Percentiles rank a stretch among this genome's conserved stretches.
Evolutionary conservation across 2,888 invertebrate species (phyloP).

Genomic region (Nemotelus pantherinus): DNA sequence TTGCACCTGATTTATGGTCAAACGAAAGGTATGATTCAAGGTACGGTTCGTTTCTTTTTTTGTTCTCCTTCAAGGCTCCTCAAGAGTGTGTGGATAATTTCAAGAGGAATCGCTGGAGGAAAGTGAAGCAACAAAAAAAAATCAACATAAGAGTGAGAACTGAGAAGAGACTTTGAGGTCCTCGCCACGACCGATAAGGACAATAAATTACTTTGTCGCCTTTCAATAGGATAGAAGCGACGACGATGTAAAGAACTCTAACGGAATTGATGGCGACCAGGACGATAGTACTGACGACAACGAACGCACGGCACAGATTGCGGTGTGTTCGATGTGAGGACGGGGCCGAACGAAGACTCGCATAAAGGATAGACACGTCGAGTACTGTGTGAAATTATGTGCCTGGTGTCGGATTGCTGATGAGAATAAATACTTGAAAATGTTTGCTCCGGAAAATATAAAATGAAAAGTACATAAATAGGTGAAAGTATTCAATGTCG

Average conservation of each 20-base stretch:
- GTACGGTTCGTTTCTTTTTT: conserved; percentile 1
- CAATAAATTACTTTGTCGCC: conserved; percentile 45
- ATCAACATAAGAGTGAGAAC: conserved; percentile 8
- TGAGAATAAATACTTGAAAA: too few relatives aligned
- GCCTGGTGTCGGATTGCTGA: too few relatives aligned
- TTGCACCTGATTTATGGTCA: conserved; percentile 40
- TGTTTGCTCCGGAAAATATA: too few relatives aligned
- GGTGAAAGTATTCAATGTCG: too few relatives aligned
- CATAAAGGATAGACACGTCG: too few relatives aligned
- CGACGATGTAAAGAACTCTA: conserved; percentile 19
- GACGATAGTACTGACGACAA: conserved; percentile 16
- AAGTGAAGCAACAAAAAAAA: not conserved
- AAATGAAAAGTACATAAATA: too few relatives aligned
- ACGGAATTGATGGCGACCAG: conserved; percentile 15
- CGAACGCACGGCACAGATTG: conserved; percentile 14
- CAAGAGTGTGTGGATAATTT: conserved; percentile 5
- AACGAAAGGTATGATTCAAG: conserved; percentile 21
- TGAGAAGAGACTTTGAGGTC: conserved; percentile 29
- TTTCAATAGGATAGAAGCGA: conserved; percentile 38
- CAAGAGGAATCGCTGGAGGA: not conserved
- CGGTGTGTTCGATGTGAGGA: not conserved
- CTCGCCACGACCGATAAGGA: conserved; percentile 39
- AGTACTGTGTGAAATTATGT: too few relatives aligned
- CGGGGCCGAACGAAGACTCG: not conserved
- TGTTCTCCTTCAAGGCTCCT: not conserved